A percentile compares a stretch with the other conserved stretches of the same genome.
Conservation (phyloP, 1,140 invertebrate genomes). For the Drosophila eugracilis region DNA sequence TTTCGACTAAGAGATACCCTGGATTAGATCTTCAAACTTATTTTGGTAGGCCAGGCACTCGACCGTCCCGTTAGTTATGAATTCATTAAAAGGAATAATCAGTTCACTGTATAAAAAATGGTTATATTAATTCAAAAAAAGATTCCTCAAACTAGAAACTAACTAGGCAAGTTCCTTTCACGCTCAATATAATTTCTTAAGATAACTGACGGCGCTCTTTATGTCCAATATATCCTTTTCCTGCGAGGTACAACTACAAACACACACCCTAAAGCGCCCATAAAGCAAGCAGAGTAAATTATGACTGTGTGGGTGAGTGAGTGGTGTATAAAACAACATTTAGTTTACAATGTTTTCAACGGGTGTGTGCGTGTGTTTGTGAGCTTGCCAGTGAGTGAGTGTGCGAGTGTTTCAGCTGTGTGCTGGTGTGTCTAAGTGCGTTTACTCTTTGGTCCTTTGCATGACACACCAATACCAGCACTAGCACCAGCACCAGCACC, state of each 20-base stretch:
- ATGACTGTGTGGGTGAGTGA: constrained; percentile 52
- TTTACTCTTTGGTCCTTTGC: constrained; percentile 63
- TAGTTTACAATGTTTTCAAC: constrained; percentile 77
- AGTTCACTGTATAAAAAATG: too few species aligned
- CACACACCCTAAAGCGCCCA: constrained; percentile 27
- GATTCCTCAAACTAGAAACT: too few species aligned
- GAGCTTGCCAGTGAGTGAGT: constrained; percentile 17
- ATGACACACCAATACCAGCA: constrained; percentile 48
- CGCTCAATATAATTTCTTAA: too few species aligned
- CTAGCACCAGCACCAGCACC: constrained; percentile 14
- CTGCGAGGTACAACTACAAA: constrained; percentile 13
- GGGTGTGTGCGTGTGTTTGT: constrained; percentile 30
- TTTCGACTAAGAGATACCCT: constrained; percentile 15
- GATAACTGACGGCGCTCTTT: too few species aligned
- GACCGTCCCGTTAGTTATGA: too few species aligned
- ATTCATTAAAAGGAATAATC: background rate
- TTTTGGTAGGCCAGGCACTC: too few species aligned
- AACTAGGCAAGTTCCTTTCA: too few species aligned
- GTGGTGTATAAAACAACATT: constrained; percentile 68
- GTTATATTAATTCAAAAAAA: too few species aligned
- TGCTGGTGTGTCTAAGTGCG: constrained; percentile 58
- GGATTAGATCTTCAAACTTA: background rate
- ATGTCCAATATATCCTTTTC: constrained; percentile 20
- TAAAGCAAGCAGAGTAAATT: constrained; percentile 65
- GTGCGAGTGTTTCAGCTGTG: constrained; percentile 21